Base-by-base conservation (phyloP, 53 echinoderm and acorn worm genomes). In the Echinarachnius parma region DNA sequence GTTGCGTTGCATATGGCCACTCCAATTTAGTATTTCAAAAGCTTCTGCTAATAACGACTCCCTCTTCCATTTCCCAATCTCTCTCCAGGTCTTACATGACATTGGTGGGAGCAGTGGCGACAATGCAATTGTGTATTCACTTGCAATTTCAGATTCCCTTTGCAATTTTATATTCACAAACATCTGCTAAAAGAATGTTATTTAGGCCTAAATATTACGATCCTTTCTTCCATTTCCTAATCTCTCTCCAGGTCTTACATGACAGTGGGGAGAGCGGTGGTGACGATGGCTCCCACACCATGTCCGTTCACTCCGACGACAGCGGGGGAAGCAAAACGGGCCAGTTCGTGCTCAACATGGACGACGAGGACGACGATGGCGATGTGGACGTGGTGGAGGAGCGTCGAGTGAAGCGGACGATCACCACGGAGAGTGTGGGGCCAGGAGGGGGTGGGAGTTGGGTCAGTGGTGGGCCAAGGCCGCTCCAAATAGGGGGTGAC, bases 301-400 rank as follows among this genome's bases (percentile, higher is more conserved):
- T 81, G 22, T 81, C 81, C 1, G 50, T 52, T 35, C 71, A 81
- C 27, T 81, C 81, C 13, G 62, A 71, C 19, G 81, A 81, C 48
- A 67, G 67, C 22, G 49, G 30, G n/a, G n/a, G n/a, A 4, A 67
- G 67, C 31, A 26, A 50, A n/a, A 50, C 50, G 2, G 67, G 67
- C n/a, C 48, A 48, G 22, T 49, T 67, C 50, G 49, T 11, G 48
- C 28, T 67, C 50, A 9, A 28, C 10, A 33, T 48, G 67, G 49
- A 48, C 30, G 67, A 67, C 21, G 67, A 48, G 18, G 64, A 45
- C 18, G 67, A 48, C 0, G 67, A 48, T 50, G n/a, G n/a, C 27
- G 64, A 64, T 16, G 64, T 28, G 16, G 67, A 67, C 9, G 31
- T 67, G 29, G 50, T 67, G 1, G 67, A 67, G 31, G 67, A 67